phyloP scores from a whole-genome alignment of 2,888 invertebrate genomes.

The Xanthia icteritia region DNA sequence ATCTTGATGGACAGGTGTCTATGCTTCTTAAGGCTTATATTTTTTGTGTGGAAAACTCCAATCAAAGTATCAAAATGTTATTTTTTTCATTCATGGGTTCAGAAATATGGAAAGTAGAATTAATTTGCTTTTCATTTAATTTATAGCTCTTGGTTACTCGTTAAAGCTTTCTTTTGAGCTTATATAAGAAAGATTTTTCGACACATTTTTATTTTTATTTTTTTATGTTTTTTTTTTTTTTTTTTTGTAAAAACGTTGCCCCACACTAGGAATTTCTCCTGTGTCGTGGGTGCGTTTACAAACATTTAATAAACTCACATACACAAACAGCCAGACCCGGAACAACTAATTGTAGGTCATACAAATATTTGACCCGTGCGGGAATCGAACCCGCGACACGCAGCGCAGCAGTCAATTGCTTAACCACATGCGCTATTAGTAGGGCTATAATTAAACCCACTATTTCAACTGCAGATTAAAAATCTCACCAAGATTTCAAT shows the following conservation, averaged over 20 bases:
- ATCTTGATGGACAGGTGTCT: constrained; percentile 26
- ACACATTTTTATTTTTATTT: too few species aligned
- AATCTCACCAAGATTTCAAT: not conserved
- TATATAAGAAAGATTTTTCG: not conserved
- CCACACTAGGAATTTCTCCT: too few species aligned
- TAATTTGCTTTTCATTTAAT: too few species aligned
- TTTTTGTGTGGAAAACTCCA: not conserved
- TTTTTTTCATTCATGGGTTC: not conserved
- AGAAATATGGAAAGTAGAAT: not conserved
- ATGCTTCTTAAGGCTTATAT: not conserved
- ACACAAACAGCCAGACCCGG: too few species aligned
- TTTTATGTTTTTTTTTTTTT: too few species aligned
- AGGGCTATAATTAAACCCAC: not conserved
- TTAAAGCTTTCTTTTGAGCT: not conserved
- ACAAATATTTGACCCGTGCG: too few species aligned
- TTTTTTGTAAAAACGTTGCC: too few species aligned
- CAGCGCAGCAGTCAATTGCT: too few species aligned
- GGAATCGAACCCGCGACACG: too few species aligned
- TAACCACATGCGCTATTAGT: not conserved
- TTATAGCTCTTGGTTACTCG: not conserved
- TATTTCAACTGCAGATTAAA: not conserved
- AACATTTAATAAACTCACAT: too few species aligned
- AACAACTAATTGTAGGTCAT: too few species aligned
- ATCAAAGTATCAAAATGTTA: not conserved
- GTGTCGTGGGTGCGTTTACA: too few species aligned